These are phyloP conservation scores for human (Homo sapiens) DNA, from an alignment of 2,113 vertebrate genomes.

Conservation along the genomic window GRCh38 chr4:153310001-153310500, in stretches of 20 bases:
- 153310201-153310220: constrained; percentile 13
- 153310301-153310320: not conserved
- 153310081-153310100: not conserved
- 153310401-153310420: not conserved
- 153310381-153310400: not conserved
- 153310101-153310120: not conserved
- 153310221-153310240: not conserved
- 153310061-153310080: not conserved
- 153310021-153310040: not conserved
- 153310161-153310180: not conserved
- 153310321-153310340: not conserved
- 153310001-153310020: not conserved
- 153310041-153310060: not conserved
- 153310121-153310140: not conserved
- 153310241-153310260: constrained; percentile 16
- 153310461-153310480: not conserved
- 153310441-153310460: not conserved
- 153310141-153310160: not conserved
- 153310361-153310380: not conserved
- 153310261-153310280: not conserved
- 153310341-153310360: not conserved
- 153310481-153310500: not conserved
- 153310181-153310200: not conserved
- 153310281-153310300: not conserved
- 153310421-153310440: not conserved